Evolutionary conservation across 2,888 invertebrate genomes (phyloP).

Genomic region (Branchipolynoe longqiensis): DNA sequence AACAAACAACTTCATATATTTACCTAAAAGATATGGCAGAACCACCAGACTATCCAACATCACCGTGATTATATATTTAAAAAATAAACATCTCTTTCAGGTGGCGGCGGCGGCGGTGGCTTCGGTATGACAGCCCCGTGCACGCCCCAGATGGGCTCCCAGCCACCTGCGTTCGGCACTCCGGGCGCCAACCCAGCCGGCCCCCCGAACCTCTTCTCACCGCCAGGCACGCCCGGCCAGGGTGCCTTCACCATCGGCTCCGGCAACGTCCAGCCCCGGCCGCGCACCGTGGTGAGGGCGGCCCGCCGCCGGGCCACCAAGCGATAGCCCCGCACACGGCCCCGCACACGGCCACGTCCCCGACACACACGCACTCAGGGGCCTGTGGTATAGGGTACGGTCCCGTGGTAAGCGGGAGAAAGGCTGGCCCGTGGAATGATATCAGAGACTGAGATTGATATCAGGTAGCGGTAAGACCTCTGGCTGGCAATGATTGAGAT

Average conservation of each 20-base stretch:
- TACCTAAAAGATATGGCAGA: no score
- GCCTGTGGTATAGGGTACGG: not conserved
- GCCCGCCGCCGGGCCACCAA: slow-evolving; percentile 36
- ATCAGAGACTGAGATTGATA: not conserved
- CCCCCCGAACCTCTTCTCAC: not conserved
- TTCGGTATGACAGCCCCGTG: slow-evolving; percentile 30
- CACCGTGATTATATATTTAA: no score
- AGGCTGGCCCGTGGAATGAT: not conserved
- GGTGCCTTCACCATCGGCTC: slow-evolving; percentile 49
- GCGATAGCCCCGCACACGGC: slow-evolving; percentile 1
- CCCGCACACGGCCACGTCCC: no score
- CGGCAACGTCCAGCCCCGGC: slow-evolving; percentile 49
- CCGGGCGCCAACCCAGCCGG: not conserved
- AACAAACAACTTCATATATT: no score
- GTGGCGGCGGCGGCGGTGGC: no score
- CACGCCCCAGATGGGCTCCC: not conserved
- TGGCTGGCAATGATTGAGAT: no score
- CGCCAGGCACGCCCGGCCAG: not conserved
- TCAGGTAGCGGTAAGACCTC: not conserved
- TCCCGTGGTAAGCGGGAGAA: not conserved
- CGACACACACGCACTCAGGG: not conserved
- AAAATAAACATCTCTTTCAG: no score
- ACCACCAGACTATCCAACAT: no score
- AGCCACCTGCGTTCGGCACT: slow-evolving; percentile 1
- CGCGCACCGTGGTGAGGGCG: slow-evolving; percentile 7